Percentiles rank a stretch among this genome's conserved stretches.
Evolutionary conservation across 2,888 invertebrate genomes (phyloP).

Genomic region (Marronus borbonicus): DNA sequence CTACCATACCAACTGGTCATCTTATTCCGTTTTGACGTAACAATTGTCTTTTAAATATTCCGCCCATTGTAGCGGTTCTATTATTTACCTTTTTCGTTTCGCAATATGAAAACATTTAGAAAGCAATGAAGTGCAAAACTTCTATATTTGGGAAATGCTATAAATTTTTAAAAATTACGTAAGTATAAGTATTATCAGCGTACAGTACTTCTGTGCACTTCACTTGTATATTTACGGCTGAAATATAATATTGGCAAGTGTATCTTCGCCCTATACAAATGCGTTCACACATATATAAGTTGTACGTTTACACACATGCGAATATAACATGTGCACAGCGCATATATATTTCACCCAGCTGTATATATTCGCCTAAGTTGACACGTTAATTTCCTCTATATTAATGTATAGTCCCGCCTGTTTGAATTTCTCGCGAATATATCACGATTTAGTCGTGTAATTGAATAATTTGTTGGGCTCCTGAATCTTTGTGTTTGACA

Average conservation of each 20-base stretch:
- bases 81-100: too few relatives aligned
- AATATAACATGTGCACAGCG: constrained; percentile 30
- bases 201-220: neutral
- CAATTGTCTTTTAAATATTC: too few relatives aligned
- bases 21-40: too few relatives aligned
- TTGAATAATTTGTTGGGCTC: constrained; percentile 54
- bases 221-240: neutral
- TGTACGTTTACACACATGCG: neutral
- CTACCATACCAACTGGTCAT: too few relatives aligned
- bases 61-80: too few relatives aligned
- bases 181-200: too few relatives aligned
- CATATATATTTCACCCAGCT: constrained; percentile 40
- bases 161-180: too few relatives aligned
- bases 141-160: too few relatives aligned
- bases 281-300: neutral
- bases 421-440: constrained; percentile 53
- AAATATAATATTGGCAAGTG: constrained; percentile 2
- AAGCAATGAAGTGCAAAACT: too few relatives aligned
- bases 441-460: constrained; percentile 55
- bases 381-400: constrained; percentile 57
- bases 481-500: constrained; percentile 54
- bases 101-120: too few relatives aligned
- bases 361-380: constrained; percentile 51
- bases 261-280: neutral
- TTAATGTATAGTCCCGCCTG: constrained; percentile 56